Conservation (phyloP, 2,797 vertebrate species). For the Mallotus villosus region DNA sequence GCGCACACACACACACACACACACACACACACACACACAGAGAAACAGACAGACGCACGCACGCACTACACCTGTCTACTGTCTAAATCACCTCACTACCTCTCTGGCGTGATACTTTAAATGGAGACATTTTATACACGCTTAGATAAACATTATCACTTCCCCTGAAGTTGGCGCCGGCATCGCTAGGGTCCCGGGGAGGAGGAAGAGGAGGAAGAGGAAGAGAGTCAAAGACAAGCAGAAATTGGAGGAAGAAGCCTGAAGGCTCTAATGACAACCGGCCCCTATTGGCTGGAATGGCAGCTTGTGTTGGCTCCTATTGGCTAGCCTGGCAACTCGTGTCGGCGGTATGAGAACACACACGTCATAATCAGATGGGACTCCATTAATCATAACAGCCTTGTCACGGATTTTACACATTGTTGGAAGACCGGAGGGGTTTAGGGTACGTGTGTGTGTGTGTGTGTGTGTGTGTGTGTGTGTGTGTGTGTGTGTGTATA, state of each 20-base stretch:
- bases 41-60: background rate
- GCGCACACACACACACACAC: too few species aligned
- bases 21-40: background rate
- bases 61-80: background rate
- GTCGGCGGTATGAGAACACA: slow-evolving; percentile 52
- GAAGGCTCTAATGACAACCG: slow-evolving; percentile 54
- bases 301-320: slow-evolving; percentile 44
- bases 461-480: slow-evolving; percentile 41
- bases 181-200: too few species aligned
- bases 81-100: slow-evolving; percentile 5
- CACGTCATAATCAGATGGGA: slow-evolving; percentile 62
- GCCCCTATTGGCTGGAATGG: slow-evolving; percentile 48
- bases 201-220: too few species aligned
- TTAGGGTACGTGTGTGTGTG: slow-evolving; percentile 34
- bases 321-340: too few species aligned
- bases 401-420: slow-evolving; percentile 57
- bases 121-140: slow-evolving; percentile 37
- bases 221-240: too few species aligned
- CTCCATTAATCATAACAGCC: slow-evolving; percentile 55
- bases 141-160: slow-evolving; percentile 58
- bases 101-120: slow-evolving; percentile 33
- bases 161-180: background rate
- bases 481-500: slow-evolving; percentile 38
- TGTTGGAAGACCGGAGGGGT: slow-evolving; percentile 30
- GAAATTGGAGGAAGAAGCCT: too few species aligned